phyloP scores from a whole-genome alignment of 2,113 vertebrate genomes.

The Chaetodon auriga region DNA sequence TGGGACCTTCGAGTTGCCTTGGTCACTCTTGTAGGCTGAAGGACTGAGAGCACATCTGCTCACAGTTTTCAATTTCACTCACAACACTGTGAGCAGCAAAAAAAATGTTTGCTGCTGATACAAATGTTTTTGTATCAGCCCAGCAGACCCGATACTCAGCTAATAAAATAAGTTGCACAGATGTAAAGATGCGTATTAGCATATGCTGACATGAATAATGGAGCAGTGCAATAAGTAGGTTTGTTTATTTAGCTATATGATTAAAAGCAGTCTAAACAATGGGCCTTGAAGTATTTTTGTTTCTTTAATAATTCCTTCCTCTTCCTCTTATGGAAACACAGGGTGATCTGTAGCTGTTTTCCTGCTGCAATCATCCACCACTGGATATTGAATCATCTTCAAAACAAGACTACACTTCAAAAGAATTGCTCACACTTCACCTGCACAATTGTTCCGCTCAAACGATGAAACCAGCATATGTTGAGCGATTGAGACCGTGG shows the following conservation, averaged over 20 bases:
- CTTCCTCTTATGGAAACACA: neutral
- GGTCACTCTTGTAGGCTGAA: neutral
- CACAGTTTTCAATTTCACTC: neutral
- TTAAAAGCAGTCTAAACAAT: neutral
- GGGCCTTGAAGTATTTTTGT: neutral
- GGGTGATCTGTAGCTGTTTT: neutral
- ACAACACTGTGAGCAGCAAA: neutral
- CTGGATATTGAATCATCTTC: neutral
- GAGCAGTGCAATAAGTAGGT: no score
- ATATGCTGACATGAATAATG: no score
- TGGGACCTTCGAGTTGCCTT: neutral
- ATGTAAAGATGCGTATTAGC: no score
- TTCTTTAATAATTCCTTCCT: neutral
- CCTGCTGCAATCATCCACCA: neutral
- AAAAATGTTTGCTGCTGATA: no score
- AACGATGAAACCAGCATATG: conserved; percentile 1
- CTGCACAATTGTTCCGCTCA: neutral
- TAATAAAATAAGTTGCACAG: no score
- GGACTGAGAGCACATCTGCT: conserved; percentile 2
- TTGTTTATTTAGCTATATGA: neutral
- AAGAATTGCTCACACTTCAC: conserved; percentile 8
- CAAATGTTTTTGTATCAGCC: neutral
- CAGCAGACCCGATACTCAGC: conserved; percentile 22
- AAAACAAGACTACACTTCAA: neutral
- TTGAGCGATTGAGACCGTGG: conserved; percentile 2